Evolutionary conservation across 35 echinoderm and acorn worm genomes (phyloP), one percentile per base, ranked within the genome.

Genomic region (Diadema setosum): DNA sequence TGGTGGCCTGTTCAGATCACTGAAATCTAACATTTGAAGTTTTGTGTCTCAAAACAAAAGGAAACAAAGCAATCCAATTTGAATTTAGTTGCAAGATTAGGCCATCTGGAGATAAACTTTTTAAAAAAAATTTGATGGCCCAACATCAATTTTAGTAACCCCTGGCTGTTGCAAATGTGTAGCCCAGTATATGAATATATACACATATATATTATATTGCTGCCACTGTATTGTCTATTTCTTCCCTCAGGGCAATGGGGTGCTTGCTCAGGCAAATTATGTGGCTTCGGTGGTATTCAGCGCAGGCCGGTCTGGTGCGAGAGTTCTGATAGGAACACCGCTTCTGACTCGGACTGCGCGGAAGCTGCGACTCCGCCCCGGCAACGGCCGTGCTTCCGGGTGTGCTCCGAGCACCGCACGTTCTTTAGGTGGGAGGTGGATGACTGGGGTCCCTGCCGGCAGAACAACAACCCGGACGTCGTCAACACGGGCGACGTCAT

Each of bases 371-470:
- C 78, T 41, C 93, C 93, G 4, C 41, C 58, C 27, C 82, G 58
- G 9, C 67, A 45, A 45, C 63, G 84, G 42, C 81, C 39, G 5
- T 99, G 96, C 82, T 99, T 99, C 64, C 89, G 90, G 93, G 92
- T 99, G 39, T 99, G 96, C 75, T 39, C 81, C 26, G 48, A 89
- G 17, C 96, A 98, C 44, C 39, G 89, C 40, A 29, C 90, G 26
- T 80, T 98, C 59, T 94, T 99, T 69, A 80, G 91, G 33, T 99
- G 96, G 96, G 83, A 84, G 15, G 58, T 92, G n/a, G 84, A 75
- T 5, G 89, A 91, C 26, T 99, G 96, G 96, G 88, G 87, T 16
- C 81, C 52, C 5, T 99, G 96, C 82, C 42, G 84, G 5, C 69
- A 63, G 39, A 60, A 44, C 43, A 57, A 60, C 9, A 74, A 92